Evolutionary conservation across 2,113 vertebrate species (phyloP).

Genomic region (Pipra filicauda): DNA sequence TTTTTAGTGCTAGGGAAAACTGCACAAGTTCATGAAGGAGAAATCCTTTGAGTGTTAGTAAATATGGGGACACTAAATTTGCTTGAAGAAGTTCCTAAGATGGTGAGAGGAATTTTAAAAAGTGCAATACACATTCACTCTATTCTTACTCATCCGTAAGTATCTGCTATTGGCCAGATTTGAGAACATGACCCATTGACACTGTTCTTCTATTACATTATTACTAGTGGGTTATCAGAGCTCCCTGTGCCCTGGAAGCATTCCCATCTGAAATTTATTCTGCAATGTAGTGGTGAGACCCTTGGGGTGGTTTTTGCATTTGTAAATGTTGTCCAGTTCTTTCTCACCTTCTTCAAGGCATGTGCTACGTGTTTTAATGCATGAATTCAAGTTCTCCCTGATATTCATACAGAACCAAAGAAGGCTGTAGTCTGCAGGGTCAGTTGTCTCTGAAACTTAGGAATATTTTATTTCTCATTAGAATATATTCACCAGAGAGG

Average conservation of each 20-base stretch:
- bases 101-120: not conserved
- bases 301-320: not conserved
- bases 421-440: not conserved
- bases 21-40: not conserved
- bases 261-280: not conserved
- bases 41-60: not conserved
- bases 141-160: not conserved
- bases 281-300: not conserved
- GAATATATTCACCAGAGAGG: not conserved
- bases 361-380: not conserved
- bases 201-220: not conserved
- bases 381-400: not conserved
- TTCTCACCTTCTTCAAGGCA: not conserved
- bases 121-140: not conserved
- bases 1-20: not conserved
- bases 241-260: not conserved
- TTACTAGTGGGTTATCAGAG: not conserved
- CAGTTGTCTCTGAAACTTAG: not conserved
- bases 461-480: not conserved
- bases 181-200: accelerated
- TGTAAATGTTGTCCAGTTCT: not conserved
- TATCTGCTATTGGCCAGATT: not conserved
- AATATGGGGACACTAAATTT: not conserved
- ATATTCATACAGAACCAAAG: not conserved
- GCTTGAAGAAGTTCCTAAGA: not conserved